phyloP scores from a whole-genome alignment of 2,797 vertebrate genomes.

The Crenuchus spilurus region DNA sequence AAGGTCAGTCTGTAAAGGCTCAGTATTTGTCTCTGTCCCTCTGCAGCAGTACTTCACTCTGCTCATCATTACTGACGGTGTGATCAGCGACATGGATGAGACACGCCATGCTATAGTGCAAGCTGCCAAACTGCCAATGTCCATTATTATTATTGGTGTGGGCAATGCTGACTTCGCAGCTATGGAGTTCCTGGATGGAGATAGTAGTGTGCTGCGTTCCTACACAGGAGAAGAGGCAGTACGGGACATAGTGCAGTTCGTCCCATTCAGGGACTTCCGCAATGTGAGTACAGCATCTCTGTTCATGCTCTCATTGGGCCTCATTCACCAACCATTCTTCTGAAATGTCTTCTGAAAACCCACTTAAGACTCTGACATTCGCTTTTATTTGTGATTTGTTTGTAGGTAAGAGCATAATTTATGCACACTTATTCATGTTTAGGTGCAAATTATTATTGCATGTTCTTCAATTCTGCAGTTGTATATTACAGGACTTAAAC shows the following conservation, averaged over 20 bases:
- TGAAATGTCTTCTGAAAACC: too few relatives aligned
- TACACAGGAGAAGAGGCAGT: slow-evolving; percentile 91
- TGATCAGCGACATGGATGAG: slow-evolving; percentile 99
- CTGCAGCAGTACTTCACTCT: slow-evolving; percentile 97
- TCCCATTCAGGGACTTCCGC: slow-evolving; percentile 96
- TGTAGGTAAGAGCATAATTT: too few relatives aligned
- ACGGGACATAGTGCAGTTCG: slow-evolving; percentile 96
- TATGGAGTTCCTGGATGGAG: slow-evolving; percentile 98
- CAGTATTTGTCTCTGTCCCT: slow-evolving; percentile 8
- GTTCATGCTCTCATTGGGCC: neutral
- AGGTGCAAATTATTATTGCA: too few relatives aligned
- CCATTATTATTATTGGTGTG: slow-evolving; percentile 97
- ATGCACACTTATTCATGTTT: too few relatives aligned
- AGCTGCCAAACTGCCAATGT: slow-evolving; percentile 96
- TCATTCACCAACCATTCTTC: too few relatives aligned
- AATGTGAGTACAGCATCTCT: slow-evolving; percentile 80
- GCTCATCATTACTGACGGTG: slow-evolving; percentile 96
- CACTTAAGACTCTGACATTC: too few relatives aligned
- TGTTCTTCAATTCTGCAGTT: too few relatives aligned
- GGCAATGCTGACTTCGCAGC: slow-evolving; percentile 96
- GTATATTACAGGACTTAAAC: too few relatives aligned
- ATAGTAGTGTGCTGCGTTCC: slow-evolving; percentile 88
- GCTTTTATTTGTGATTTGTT: too few relatives aligned
- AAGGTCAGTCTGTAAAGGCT: too few relatives aligned
- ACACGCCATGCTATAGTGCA: slow-evolving; percentile 92